Conservation (phyloP, 2,888 invertebrate genomes). For the Xiphydria camelus region DNA sequence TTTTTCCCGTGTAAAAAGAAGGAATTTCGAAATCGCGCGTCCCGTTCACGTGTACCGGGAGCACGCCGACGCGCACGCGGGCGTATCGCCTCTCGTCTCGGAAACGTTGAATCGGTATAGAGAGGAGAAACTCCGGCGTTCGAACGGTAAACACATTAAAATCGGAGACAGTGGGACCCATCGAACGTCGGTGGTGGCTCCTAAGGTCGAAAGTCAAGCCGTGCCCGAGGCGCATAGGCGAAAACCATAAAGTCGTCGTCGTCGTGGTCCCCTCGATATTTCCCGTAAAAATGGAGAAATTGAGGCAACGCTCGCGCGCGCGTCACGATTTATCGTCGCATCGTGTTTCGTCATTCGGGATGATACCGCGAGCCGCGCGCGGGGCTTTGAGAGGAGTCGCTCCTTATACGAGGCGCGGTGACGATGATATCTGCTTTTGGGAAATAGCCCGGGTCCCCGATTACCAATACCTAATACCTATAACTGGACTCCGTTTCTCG, state of each 20-base stretch:
- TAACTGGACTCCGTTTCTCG: no score
- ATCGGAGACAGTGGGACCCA: not conserved
- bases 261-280: not conserved
- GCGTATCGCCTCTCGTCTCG: no score
- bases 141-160: conserved; percentile 1
- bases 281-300: not conserved
- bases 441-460: no score
- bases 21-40: no score
- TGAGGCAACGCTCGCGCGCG: not conserved
- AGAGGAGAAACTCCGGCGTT: not conserved
- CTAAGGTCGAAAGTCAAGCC: not conserved
- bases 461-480: no score
- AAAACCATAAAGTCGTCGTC: not conserved
- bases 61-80: no score
- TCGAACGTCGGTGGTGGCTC: not conserved
- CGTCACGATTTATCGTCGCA: not conserved
- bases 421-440: no score
- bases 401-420: no score
- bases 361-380: not conserved
- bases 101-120: not conserved
- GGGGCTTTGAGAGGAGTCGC: no score
- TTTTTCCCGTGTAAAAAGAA: no score
- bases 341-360: no score
- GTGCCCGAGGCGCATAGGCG: not conserved
- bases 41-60: no score